Base-by-base conservation (phyloP, 2,888 invertebrate genomes). In the Plebejus anna region DNA sequence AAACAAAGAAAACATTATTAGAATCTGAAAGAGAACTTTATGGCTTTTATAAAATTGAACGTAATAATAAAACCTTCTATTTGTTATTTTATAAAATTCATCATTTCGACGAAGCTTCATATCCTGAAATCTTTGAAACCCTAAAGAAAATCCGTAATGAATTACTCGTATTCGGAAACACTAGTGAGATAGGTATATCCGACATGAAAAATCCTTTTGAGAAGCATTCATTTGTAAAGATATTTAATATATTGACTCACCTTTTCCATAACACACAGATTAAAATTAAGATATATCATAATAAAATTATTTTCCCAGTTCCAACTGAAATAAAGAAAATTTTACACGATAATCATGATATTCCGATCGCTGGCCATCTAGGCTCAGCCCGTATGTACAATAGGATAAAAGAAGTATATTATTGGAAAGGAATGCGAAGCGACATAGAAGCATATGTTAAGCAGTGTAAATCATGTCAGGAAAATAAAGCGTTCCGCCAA, bases 51-150 rank as follows among this genome's bases (percentile, higher is more conserved):
- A 38, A 28, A 66, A 6, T 77, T 13, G 47, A 51, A 2, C 13
- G 38, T 9, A 61, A 76, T 28, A 71, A 77, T 36, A 77, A 76
- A 76, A 70, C n/a, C 1, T 75, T 66, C 22, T 77, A 78, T 70
- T 76, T 80, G 1, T 28, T 80, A 47, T 80, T 78, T 47, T 75
- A 32, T n/a, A 80, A 81, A 55, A 78, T 80, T 1, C 75, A 79
- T 75, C 78, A 9, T 36, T 59, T 75, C 36, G 57, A 51, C 6
- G 55, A 51, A 28, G 22, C 55, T 0, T 51, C 73, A 71, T 71
- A 71, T 47, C 42, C 42, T 9, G 71, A 71, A 22, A 71, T 71
- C 4, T 71, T 71, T 9, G 42, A 71, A 71, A 47, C 42, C n/a
- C 7, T 71, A 28, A 71, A 71, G 47, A 47, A 9, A 3, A n/a